Base-by-base conservation (phyloP, 1,140 invertebrate genomes). In the Cotesia chilonis region DNA sequence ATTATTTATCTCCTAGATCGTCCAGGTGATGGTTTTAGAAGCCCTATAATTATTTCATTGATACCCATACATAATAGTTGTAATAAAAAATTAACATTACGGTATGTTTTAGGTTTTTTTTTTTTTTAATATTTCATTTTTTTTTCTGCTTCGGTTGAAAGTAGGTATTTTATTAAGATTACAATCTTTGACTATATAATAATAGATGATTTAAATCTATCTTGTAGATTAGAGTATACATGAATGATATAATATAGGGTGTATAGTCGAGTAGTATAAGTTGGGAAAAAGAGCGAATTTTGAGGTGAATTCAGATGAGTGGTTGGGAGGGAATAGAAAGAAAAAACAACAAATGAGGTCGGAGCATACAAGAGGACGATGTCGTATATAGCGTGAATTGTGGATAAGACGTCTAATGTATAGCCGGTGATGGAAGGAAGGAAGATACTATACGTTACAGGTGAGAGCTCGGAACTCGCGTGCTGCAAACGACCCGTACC, bases 401-500 rank as follows among this genome's bases (percentile, higher is more conserved):
- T 28, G 28, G 28, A 28, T 28, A 28, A 28, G 28, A 28, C 28
- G 28, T 1, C 28, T 28, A 28, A 1, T 28, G 3, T 28, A 28
- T 28, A 28, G 3, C 28, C 28, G 28, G 28, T 70, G 35, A 70
- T 68, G 68, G 68, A 69, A 75, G 71, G 68, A 63, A 72, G 68
- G 68, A 68, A 57, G 70, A 71, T 63, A 73, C 72, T 81, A 78
- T 80, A 78, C 80, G 82, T 85, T 85, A 85, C 85, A 86, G 85
- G 85, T 86, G 85, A 85, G 83, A 83, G 83, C 78, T 79, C 76
- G 74, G 73, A 68, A 80, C 78, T 84, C 79, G 84, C 84, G 83
- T 84, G 84, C 80, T 82, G 82, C 80, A 83, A 85, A 84, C 83
- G 81, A 85, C 81, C 79, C 80, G 79, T 83, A 82, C 79, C 80